Percentiles rank a stretch among this genome's conserved stretches.
These are phyloP conservation scores for Trichosurus vulpecula DNA, from an alignment of 2,797 vertebrate genomes.

Conservation along the genomic window DNA sequence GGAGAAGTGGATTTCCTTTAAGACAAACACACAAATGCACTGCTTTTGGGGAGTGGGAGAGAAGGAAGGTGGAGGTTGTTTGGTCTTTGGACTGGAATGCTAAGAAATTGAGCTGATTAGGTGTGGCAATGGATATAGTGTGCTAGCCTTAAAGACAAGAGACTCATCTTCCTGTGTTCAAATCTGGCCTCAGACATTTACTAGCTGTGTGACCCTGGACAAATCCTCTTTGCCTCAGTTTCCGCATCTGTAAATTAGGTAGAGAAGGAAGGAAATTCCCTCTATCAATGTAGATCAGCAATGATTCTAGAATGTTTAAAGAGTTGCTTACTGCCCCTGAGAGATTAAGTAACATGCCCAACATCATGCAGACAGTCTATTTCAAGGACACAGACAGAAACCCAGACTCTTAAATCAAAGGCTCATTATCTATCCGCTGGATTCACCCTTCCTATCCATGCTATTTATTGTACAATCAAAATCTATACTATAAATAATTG, in stretches of 20 bases:
- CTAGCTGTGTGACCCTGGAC: no score
- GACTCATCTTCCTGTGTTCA: no score
- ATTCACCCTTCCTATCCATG: background rate
- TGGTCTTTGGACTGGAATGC: no score
- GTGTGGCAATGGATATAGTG: no score
- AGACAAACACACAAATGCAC: no score
- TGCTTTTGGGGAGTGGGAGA: no score
- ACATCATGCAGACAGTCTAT: background rate
- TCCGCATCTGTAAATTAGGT: background rate
- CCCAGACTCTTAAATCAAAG: background rate
- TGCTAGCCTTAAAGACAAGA: no score
- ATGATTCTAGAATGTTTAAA: background rate
- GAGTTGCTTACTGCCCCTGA: background rate
- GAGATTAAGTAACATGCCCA: background rate
- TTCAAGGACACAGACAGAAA: background rate
- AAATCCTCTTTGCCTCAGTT: background rate
- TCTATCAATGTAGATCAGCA: background rate
- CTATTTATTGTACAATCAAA: background rate
- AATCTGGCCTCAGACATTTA: no score
- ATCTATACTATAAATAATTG: background rate
- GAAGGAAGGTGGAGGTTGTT: no score
- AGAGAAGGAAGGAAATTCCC: background rate
- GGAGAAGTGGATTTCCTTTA: no score
- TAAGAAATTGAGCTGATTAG: no score
- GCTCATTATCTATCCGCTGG: background rate